phyloP scores from a whole-genome alignment of 1,140 invertebrate species.

The Arion vulgaris region DNA sequence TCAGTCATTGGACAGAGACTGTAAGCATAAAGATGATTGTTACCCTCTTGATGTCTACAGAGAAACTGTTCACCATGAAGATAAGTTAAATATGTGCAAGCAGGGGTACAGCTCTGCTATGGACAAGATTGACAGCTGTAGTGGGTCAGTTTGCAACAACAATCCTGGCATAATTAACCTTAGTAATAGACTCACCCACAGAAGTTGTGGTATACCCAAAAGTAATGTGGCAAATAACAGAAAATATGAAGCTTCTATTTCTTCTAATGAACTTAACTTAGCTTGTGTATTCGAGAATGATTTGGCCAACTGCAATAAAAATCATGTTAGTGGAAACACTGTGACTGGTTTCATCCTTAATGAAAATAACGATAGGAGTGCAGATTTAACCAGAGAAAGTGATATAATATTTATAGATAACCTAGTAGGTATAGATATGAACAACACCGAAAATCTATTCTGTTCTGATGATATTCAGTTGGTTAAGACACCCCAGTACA shows the following conservation, averaged over 20 bases:
- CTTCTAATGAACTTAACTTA: not conserved
- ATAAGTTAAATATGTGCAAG: not conserved
- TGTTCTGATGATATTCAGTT: no score
- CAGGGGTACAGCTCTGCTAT: not conserved
- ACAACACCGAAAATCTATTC: not conserved
- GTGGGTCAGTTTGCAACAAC: not conserved
- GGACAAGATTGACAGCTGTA: not conserved
- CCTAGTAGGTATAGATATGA: not conserved
- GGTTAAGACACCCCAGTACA: no score
- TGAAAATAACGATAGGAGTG: not conserved
- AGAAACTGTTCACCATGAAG: not conserved
- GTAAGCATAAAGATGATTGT: no score
- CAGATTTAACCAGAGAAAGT: not conserved
- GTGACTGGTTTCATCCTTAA: not conserved
- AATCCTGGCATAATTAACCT: not conserved
- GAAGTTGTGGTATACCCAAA: not conserved
- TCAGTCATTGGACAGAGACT: no score
- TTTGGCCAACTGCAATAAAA: not conserved
- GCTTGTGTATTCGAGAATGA: not conserved
- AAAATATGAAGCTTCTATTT: not conserved
- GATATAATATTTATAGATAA: not conserved
- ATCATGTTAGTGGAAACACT: not conserved
- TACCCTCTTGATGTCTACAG: not conserved
- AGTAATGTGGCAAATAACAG: not conserved
- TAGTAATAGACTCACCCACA: not conserved